phyloP scores from a whole-genome alignment of 1,140 invertebrate species.

The Cherax quadricarinatus region DNA sequence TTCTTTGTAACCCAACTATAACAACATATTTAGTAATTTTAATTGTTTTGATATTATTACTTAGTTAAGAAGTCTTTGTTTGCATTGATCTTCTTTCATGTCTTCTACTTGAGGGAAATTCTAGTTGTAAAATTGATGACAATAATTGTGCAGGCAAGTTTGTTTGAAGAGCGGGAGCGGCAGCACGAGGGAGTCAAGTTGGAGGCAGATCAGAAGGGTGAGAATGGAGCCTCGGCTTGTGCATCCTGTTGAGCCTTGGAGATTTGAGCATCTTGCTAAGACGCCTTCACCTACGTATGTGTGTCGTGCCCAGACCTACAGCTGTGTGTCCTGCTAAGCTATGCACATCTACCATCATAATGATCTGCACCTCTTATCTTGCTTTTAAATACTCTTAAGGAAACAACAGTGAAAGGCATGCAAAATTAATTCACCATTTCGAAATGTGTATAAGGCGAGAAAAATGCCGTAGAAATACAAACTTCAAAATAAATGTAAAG shows the following conservation, averaged over 20 bases:
- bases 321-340: background rate
- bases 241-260: conserved; percentile 21
- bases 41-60: too few relatives aligned
- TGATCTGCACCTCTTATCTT: background rate
- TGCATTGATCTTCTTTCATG: too few relatives aligned
- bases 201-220: conserved; percentile 46
- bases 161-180: conserved; percentile 62
- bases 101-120: too few relatives aligned
- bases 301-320: background rate
- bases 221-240: conserved; percentile 7
- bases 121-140: too few relatives aligned
- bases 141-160: conserved; percentile 30
- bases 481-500: background rate
- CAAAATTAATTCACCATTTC: background rate
- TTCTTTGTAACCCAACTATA: too few relatives aligned
- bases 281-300: background rate
- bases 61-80: too few relatives aligned
- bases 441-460: background rate
- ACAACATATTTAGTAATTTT: too few relatives aligned
- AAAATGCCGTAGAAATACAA: background rate
- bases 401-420: background rate
- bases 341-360: background rate
- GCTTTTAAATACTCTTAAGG: background rate
- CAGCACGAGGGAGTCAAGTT: conserved; percentile 48
- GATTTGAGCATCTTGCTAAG: background rate